A percentile compares a stretch with the other conserved stretches of the same genome.
Conservation (phyloP, 1,140 invertebrate species). For the Formica exsecta region DNA sequence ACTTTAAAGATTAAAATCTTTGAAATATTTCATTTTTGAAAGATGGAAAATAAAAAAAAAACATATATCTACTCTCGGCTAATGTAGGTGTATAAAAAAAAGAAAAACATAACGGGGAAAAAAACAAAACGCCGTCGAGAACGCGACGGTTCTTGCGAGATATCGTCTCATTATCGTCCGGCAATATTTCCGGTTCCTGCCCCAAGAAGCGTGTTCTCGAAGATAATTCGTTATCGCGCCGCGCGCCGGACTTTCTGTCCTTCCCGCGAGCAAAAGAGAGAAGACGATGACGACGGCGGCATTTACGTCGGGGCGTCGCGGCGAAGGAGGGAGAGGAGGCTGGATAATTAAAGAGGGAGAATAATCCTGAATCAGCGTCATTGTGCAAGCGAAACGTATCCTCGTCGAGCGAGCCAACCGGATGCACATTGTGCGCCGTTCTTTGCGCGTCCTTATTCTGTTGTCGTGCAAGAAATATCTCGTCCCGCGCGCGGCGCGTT, state of each 20-base stretch:
- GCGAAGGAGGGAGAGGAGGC: constrained; percentile 62
- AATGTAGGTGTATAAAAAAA: constrained; percentile 47
- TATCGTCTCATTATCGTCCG: constrained; percentile 78
- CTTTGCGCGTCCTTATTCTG: constrained; percentile 58
- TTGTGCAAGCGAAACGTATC: constrained; percentile 70
- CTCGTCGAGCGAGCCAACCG: constrained; percentile 65
- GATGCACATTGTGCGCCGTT: constrained; percentile 72
- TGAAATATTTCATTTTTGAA: background rate
- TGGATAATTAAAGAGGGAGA: constrained; percentile 74
- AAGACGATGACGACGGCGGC: constrained; percentile 71
- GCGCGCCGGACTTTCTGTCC: constrained; percentile 64
- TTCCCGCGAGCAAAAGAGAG: constrained; percentile 65
- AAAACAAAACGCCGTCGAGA: constrained; percentile 51
- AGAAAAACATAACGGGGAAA: background rate
- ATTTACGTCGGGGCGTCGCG: constrained; percentile 8
- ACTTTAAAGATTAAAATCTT: background rate
- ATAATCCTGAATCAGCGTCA: constrained; percentile 75
- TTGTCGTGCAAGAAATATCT: constrained; percentile 64
- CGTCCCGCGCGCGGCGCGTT: constrained; percentile 9
- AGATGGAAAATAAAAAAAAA: background rate
- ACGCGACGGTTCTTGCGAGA: constrained; percentile 78
- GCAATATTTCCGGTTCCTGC: constrained; percentile 84
- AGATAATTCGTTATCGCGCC: constrained; percentile 81
- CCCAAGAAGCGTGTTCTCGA: constrained; percentile 80
- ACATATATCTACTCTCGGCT: background rate